Evolutionary conservation across 2,888 invertebrate genomes (phyloP).

Genomic region (Pachymerium ferrugineum): DNA sequence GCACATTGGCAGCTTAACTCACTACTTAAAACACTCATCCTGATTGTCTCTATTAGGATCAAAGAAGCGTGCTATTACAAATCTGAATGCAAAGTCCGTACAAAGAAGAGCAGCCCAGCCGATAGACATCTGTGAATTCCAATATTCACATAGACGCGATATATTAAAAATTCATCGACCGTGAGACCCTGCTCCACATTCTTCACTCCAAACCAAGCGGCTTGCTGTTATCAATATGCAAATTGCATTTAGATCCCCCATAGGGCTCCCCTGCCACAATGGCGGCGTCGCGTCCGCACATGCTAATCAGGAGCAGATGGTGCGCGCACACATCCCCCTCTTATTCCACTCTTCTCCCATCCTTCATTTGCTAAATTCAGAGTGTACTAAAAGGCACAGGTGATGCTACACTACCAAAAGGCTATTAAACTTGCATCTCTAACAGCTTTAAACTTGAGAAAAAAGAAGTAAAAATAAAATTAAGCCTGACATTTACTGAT

Average conservation of each 20-base stretch:
- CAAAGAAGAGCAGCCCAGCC: too few relatives aligned
- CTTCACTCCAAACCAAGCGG: background rate
- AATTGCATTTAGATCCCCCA: constrained; percentile 21
- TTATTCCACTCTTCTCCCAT: background rate
- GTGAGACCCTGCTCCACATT: background rate
- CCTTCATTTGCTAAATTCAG: background rate
- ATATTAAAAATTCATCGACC: constrained; percentile 17
- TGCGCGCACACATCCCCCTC: too few relatives aligned
- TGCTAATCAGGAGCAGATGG: constrained; percentile 18
- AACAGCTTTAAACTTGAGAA: background rate
- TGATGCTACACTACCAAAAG: too few relatives aligned
- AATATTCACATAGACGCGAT: background rate
- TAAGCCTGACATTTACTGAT: too few relatives aligned
- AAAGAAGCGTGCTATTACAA: background rate
- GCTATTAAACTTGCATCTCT: background rate
- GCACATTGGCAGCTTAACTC: too few relatives aligned
- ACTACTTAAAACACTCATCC: too few relatives aligned
- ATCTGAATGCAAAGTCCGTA: background rate
- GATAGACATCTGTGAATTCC: background rate
- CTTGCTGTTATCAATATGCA: constrained; percentile 21
- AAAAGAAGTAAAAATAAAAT: too few relatives aligned
- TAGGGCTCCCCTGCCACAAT: constrained; percentile 3
- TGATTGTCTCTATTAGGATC: background rate
- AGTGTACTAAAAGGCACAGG: background rate
- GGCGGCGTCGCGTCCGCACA: constrained; percentile 18